Conservation (phyloP, 1,140 invertebrate species). For the Drosophila repleta region DNA sequence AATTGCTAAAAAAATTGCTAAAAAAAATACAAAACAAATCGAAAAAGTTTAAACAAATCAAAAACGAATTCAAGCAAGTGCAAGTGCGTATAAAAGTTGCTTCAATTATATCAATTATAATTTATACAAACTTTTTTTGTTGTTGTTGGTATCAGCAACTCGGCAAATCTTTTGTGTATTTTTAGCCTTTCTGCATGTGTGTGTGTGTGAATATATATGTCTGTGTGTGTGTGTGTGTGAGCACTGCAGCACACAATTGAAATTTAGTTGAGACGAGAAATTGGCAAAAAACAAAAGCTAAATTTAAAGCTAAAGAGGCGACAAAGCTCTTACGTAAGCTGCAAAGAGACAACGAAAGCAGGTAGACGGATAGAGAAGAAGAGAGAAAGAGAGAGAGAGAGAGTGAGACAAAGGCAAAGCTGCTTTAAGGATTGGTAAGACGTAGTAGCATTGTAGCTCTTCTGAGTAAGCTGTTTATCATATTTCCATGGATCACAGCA, state of each 20-base stretch:
- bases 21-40: neutral
- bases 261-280: conserved; percentile 33
- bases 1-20: neutral
- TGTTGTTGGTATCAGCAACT: conserved; percentile 30
- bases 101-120: conserved; percentile 5
- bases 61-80: conserved; percentile 29
- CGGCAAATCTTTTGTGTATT: conserved; percentile 31
- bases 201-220: neutral
- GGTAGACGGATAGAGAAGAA: neutral
- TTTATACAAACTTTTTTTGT: conserved; percentile 3
- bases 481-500: neutral
- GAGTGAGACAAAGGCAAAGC: neutral
- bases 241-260: conserved; percentile 33
- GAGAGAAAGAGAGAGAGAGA: conserved; percentile 1
- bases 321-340: conserved; percentile 35
- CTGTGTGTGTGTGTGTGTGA: conserved; percentile 17
- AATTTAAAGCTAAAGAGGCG: conserved; percentile 7
- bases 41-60: neutral
- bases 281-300: conserved; percentile 32
- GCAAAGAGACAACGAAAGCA: neutral
- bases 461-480: too few species aligned
- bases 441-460: neutral
- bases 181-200: conserved; percentile 18
- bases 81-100: conserved; percentile 9
- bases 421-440: conserved; percentile 21